phyloP scores from a whole-genome alignment of 2,888 invertebrate species.

The Chrysolina oricalcia region DNA sequence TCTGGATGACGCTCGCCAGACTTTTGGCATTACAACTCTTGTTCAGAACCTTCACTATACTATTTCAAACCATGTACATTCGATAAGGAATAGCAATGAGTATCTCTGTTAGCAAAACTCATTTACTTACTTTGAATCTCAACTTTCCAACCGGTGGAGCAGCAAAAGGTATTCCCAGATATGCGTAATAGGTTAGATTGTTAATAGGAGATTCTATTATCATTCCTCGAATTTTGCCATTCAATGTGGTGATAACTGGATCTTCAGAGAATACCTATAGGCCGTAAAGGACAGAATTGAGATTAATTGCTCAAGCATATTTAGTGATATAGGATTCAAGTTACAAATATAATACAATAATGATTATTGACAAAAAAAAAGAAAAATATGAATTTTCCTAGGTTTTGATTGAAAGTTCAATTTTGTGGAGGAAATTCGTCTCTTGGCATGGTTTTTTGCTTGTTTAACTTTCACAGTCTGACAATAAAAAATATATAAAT shows the following conservation, averaged over 20 bases:
- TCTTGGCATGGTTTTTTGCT: no score
- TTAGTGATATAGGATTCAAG: no score
- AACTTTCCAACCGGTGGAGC: constrained; percentile 58
- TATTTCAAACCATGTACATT: no score
- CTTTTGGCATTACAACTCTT: no score
- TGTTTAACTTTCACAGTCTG: no score
- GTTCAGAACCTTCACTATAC: no score
- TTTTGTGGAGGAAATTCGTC: no score
- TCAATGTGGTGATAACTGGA: constrained; percentile 42
- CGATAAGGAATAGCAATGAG: neutral
- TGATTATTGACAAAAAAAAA: neutral
- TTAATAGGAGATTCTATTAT: constrained; percentile 28
- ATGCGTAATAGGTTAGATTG: constrained; percentile 50
- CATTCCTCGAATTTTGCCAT: constrained; percentile 53
- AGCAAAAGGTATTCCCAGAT: constrained; percentile 58
- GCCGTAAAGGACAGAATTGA: neutral
- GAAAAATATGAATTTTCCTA: neutral
- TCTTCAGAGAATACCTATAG: constrained; percentile 41
- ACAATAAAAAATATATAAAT: no score
- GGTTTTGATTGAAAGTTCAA: neutral
- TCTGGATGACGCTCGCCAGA: no score
- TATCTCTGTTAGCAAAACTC: neutral
- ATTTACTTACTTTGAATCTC: constrained; percentile 58
- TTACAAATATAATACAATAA: neutral
- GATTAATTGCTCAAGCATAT: no score